Evolutionary conservation across 2,888 invertebrate genomes (phyloP), one percentile per base, ranked within the genome.

Genomic region (Abrostola tripartita): DNA sequence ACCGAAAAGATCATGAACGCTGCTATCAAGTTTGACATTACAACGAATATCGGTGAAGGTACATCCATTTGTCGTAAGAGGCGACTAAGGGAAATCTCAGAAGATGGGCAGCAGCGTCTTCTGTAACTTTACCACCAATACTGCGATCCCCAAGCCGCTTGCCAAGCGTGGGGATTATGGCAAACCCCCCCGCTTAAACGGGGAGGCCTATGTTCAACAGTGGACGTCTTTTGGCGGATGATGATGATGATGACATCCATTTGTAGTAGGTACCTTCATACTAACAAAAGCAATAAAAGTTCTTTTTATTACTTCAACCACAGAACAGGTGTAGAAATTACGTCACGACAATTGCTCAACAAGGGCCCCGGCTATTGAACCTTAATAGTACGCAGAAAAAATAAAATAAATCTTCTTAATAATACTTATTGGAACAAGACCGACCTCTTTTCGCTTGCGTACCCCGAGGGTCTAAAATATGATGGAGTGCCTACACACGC

Each of bases 381-480:
- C 57, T 52, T 78, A 74, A 61, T 68, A 65, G 55, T 24, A 55
- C 35, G 52, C 37, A 63, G 66, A 68, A 73, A 65, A 71, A 65
- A 58, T 53, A 60, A 67, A 72, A 76, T 69, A 71, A 76, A 81
- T 70, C 71, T 57, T 70, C 49, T 61, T 75, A 67, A 72, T 78
- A 68, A 64, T 76, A 67, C 74, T 70, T 68, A 79, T 71, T 79
- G 72, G 70, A 75, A 52, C 70, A 77, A 72, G 72, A 71, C 68
- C 68, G 70, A 81, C 79, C 72, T 78, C 71, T 76, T 65, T 74
- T 67, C 74, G 68, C 66, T 56, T 63, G 52, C 66, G 58, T 61
- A 65, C 75, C 79, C 81, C 50, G 57, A 63, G 74, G 78, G 74
- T 78, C 49, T 51, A 61, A 67, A 61, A 66, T 72, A 70, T 78